phyloP scores from a whole-genome alignment of 2,797 vertebrate genomes.

The Acrossocheilus fasciatus region DNA sequence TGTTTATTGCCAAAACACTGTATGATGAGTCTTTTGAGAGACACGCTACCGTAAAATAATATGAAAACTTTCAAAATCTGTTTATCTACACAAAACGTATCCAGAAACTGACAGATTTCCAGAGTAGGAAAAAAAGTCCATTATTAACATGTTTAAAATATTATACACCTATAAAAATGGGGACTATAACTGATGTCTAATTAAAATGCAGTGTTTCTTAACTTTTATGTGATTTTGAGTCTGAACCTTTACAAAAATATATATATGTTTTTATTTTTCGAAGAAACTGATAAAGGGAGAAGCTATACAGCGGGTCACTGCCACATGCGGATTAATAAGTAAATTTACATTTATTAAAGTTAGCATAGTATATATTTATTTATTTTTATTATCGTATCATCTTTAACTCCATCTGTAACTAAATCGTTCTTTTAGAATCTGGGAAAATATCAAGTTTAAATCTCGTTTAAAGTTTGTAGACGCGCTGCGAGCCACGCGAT shows the following conservation, averaged over 20 bases:
- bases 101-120: not conserved
- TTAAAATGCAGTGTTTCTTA: not conserved
- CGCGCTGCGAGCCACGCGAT: slow-evolving; percentile 96
- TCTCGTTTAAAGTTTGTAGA: slow-evolving; percentile 85
- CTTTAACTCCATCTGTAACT: not conserved
- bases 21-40: not conserved
- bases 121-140: not conserved
- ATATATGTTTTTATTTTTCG: not conserved
- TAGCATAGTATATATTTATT: not conserved
- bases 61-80: not conserved
- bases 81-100: not conserved
- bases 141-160: not conserved
- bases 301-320: not conserved
- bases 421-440: slow-evolving; percentile 2
- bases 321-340: not conserved
- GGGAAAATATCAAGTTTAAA: slow-evolving; percentile 73
- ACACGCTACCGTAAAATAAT: not conserved
- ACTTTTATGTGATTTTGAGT: not conserved
- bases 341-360: not conserved
- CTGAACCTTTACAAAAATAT: not conserved
- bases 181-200: not conserved
- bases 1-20: not conserved
- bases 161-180: not conserved
- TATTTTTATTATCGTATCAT: not conserved
- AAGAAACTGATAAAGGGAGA: no score